phyloP scores from a whole-genome alignment of 2,888 invertebrate genomes.

The Harpagoxenus sublaevis region DNA sequence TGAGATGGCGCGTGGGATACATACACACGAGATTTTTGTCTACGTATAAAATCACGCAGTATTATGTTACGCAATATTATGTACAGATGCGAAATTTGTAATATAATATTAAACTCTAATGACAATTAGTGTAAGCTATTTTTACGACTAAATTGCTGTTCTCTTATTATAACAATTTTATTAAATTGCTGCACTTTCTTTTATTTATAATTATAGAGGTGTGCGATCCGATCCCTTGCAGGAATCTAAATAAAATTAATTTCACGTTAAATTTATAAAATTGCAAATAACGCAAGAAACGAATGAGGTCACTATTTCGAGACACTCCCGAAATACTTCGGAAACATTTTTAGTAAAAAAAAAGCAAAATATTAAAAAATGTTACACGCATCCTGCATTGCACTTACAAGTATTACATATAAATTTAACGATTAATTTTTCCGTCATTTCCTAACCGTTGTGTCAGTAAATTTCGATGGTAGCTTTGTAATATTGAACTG shows the following conservation, averaged over 20 bases:
- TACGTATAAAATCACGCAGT: constrained; percentile 76
- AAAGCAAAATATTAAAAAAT: constrained; percentile 14
- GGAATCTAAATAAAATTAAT: not conserved
- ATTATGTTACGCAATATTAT: constrained; percentile 79
- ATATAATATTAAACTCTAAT: constrained; percentile 77
- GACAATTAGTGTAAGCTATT: constrained; percentile 72
- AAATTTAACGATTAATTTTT: constrained; percentile 11
- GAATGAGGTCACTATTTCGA: not conserved
- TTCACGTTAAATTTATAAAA: not conserved
- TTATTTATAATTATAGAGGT: constrained; percentile 59
- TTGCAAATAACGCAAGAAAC: not conserved
- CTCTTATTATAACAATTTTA: constrained; percentile 53
- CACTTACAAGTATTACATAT: not conserved
- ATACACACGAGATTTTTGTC: constrained; percentile 80
- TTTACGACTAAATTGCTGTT: constrained; percentile 73
- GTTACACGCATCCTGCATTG: constrained; percentile 41
- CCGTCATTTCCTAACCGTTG: not conserved
- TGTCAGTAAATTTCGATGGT: not conserved
- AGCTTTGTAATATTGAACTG: constrained; percentile 10
- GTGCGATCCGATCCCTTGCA: not conserved
- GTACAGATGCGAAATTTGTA: constrained; percentile 77
- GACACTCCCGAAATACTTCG: not conserved
- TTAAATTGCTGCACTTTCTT: constrained; percentile 33
- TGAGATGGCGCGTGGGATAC: constrained; percentile 81
- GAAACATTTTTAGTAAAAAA: not conserved